These are phyloP conservation scores for Speoplatyrhinus poulsoni DNA, from an alignment of 2,113 vertebrate genomes.

Conservation along the genomic window DNA sequence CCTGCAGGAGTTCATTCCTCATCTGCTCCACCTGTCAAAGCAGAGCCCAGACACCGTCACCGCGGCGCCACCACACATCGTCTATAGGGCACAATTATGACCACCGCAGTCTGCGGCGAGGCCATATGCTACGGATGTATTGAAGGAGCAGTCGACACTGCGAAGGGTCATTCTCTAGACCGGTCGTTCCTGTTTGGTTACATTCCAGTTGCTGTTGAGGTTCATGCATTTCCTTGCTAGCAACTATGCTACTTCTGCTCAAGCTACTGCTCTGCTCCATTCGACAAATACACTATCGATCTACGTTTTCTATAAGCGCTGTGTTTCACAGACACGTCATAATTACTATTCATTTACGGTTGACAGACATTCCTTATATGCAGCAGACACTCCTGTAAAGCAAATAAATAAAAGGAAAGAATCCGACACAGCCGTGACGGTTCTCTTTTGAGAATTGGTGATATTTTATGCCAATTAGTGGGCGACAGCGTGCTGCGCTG, in stretches of 20 bases:
- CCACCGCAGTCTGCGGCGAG: constrained; percentile 16
- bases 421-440: constrained; percentile 62
- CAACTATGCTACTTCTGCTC: too few relatives aligned
- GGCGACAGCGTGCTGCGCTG: constrained; percentile 68
- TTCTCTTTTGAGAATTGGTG: constrained; percentile 70
- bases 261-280: too few relatives aligned
- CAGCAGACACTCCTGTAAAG: constrained; percentile 1
- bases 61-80: constrained; percentile 46
- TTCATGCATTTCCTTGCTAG: neutral
- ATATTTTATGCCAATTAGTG: constrained; percentile 84
- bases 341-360: neutral
- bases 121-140: constrained; percentile 40
- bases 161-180: constrained; percentile 3
- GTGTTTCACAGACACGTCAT: too few relatives aligned
- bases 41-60: constrained; percentile 69
- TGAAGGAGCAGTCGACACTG: constrained; percentile 16
- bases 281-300: too few relatives aligned
- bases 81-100: constrained; percentile 58
- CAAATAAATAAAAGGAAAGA: constrained; percentile 36
- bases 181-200: constrained; percentile 49
- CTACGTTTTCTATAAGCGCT: too few relatives aligned
- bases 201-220: constrained; percentile 47
- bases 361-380: neutral
- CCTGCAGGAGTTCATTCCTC: constrained; percentile 92
- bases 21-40: constrained; percentile 91